Evolutionary conservation across 2,113 vertebrate genomes (phyloP).

Genomic region (Oreochromis niloticus): DNA sequence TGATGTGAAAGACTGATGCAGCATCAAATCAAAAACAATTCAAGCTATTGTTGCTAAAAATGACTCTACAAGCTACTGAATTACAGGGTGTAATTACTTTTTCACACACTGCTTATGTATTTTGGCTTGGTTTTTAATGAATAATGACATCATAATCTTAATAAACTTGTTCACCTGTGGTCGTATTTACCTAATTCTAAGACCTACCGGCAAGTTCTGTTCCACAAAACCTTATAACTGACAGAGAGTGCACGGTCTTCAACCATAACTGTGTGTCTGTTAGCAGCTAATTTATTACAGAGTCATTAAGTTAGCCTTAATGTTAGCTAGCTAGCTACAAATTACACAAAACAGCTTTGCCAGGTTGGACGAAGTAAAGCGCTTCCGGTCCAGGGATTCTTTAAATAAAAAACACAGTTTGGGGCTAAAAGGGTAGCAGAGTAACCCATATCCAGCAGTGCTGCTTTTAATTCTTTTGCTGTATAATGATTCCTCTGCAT

Average conservation of each 20-base stretch:
- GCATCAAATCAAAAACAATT: not conserved
- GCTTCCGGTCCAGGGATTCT: not conserved
- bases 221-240: not conserved
- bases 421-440: not conserved
- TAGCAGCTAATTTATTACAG: not conserved
- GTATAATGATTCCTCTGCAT: constrained; percentile 16
- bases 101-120: not conserved
- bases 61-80: not conserved
- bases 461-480: not conserved
- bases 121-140: not conserved
- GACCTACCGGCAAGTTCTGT: not conserved
- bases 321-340: not conserved
- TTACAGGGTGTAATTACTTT: not conserved
- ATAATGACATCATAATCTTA: not conserved
- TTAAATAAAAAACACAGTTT: not conserved
- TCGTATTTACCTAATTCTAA: not conserved
- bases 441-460: not conserved
- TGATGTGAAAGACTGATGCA: not conserved
- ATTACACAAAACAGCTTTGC: not conserved
- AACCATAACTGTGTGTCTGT: not conserved
- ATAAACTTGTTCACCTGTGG: not conserved
- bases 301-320: not conserved
- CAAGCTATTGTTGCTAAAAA: not conserved
- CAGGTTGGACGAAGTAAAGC: not conserved
- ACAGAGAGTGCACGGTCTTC: not conserved